Base-by-base conservation (phyloP, 2,113 vertebrate genomes). In the Passer domesticus region DNA sequence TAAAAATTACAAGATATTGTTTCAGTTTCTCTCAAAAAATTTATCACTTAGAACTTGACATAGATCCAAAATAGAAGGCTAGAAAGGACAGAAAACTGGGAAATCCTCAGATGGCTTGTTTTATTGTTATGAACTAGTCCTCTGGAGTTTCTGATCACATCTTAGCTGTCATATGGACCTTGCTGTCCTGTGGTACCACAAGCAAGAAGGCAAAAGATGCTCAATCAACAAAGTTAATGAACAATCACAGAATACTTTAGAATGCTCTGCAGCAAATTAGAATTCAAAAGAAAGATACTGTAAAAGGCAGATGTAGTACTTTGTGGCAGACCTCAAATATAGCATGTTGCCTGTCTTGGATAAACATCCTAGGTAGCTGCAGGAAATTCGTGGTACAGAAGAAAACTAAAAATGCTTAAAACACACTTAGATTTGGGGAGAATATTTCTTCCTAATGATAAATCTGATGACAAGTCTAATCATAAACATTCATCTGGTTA, bases 401-500 rank as follows among this genome's bases (percentile, higher is more conserved):
- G 11, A 75, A 80, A 80, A 53, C 5, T 13, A n/a, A 70, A 92
- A 62, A 41, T 52, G 2, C 15, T 63, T 62, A 47, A 67, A 58
- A 68, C 3, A 60, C 0, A 2, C 3, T 13, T 62, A 44, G 5
- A 15, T 76, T 16, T 63, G 28, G 15, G 15, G 10, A 53, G 5
- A 77, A 1, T 58, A 19, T 68, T 72, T 22, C n/a, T 84, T 88
- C 11, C 11, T 58, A 52, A 44, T 35, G 20, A 25, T 46, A 35
- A 70, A 62, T 56, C 28, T 84, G 35, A 23, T 62, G 3, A 30
- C 18, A 50, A 83, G 11, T 35, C 15, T 49, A 59, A 53, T 74
- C 21, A 66, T 15, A 64, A 79, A 44, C 1, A 7, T 64, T 35
- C 74, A 15, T 12, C 23, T 37, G 5, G 55, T 75, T n/a, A 41